Evolutionary conservation across 2,888 invertebrate genomes (phyloP).

Genomic region (Tolmerus cingulatus): DNA sequence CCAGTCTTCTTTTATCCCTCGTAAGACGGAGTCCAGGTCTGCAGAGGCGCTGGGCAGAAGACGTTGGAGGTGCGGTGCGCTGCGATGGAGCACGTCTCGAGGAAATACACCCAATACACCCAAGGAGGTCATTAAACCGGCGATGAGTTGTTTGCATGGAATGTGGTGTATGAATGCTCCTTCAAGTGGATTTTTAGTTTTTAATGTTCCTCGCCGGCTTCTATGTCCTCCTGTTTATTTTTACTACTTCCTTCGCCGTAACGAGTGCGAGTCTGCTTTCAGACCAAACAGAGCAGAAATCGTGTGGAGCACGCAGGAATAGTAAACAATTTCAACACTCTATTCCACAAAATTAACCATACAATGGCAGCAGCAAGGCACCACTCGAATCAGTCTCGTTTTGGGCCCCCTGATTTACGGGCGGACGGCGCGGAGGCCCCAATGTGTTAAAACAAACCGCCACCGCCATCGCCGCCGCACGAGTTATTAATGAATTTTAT

Average conservation of each 20-base stretch:
- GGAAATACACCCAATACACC: constrained; percentile 12
- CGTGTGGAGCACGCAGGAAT: constrained; percentile 3
- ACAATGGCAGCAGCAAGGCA: constrained; percentile 1
- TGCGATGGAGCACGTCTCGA: not conserved
- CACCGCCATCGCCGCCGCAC: not conserved
- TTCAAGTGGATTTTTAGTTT: constrained; percentile 35
- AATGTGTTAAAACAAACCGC: constrained; percentile 23
- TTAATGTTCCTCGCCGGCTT: not conserved
- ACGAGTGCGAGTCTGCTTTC: constrained; percentile 20
- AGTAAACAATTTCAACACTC: constrained; percentile 15
- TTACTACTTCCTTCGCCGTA: constrained; percentile 22
- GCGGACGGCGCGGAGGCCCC: not conserved
- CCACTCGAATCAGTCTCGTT: not conserved
- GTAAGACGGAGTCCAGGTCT: not conserved
- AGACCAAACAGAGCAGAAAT: constrained; percentile 29
- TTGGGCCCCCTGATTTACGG: constrained; percentile 10
- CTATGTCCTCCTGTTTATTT: constrained; percentile 22
- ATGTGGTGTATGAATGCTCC: constrained; percentile 33
- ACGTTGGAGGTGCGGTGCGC: not conserved
- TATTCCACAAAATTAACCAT: not conserved
- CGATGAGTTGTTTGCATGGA: constrained; percentile 37
- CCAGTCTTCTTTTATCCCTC: not conserved
- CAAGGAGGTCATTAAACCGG: constrained; percentile 32
- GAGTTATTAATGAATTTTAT: constrained; percentile 36
- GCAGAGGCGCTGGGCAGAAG: not conserved